These are phyloP conservation scores for Teleogryllus oceanicus DNA, from an alignment of 2,888 invertebrate species.

Conservation along the genomic window DNA sequence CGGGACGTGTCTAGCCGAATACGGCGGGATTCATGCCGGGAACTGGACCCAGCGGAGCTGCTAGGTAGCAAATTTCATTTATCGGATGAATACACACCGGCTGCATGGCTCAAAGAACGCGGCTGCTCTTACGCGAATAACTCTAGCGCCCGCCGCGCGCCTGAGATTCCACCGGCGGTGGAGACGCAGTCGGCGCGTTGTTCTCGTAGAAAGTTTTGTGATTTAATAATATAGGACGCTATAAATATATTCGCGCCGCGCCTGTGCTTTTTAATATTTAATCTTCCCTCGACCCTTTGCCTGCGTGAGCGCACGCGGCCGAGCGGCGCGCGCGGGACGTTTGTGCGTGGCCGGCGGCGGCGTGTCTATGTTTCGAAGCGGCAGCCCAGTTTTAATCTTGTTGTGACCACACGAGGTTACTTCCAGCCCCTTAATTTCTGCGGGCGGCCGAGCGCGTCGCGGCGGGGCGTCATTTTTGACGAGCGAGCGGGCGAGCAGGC, in stretches of 20 bases:
- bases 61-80: not conserved
- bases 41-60: not conserved
- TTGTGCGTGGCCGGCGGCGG: not conserved
- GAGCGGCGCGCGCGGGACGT: not conserved
- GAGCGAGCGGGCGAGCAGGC: too few species aligned
- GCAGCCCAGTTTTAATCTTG: not conserved
- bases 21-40: too few species aligned
- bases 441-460: not conserved
- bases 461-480: too few species aligned
- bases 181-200: not conserved
- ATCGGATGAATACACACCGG: not conserved
- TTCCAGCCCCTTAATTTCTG: slow-evolving; percentile 2
- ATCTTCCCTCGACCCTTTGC: not conserved
- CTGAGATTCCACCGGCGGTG: not conserved
- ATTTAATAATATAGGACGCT: not conserved
- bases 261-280: not conserved
- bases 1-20: too few species aligned
- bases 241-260: not conserved
- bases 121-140: not conserved
- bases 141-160: not conserved
- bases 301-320: not conserved
- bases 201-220: not conserved
- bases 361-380: not conserved
- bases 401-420: slow-evolving; percentile 18
- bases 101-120: not conserved